Conservation (phyloP, 2,888 invertebrate species). For the Ischnura elegans region DNA sequence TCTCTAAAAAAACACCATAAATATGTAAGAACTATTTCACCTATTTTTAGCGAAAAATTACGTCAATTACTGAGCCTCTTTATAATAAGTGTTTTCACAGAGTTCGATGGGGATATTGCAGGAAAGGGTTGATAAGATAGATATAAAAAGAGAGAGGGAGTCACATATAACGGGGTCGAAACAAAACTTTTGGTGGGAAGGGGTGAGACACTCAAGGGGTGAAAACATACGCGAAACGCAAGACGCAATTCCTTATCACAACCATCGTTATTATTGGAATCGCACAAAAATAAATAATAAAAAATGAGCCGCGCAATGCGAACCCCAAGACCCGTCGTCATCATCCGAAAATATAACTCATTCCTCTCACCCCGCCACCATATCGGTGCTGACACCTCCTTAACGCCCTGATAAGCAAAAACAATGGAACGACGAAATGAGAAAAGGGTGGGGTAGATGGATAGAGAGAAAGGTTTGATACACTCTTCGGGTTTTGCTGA, state of each 20-base stretch:
- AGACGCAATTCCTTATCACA: not conserved
- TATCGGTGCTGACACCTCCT: constrained; percentile 51
- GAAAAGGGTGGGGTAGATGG: no score
- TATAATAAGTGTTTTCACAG: not conserved
- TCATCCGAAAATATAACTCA: not conserved
- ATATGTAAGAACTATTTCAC: no score
- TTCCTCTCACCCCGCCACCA: not conserved
- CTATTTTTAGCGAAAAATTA: not conserved
- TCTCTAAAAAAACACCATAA: no score
- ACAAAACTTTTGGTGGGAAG: not conserved
- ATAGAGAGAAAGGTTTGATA: constrained; percentile 22
- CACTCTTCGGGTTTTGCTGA: not conserved
- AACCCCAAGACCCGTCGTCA: not conserved
- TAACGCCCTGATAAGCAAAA: constrained; percentile 54
- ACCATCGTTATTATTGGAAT: constrained; percentile 58
- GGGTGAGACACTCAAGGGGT: not conserved
- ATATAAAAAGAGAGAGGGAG: not conserved
- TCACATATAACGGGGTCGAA: not conserved
- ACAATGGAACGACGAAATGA: constrained; percentile 38
- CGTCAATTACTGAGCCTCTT: constrained; percentile 18
- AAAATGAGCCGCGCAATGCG: not conserved
- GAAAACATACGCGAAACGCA: not conserved
- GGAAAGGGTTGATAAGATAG: not conserved
- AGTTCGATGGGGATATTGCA: not conserved
- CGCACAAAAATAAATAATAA: not conserved